Percentiles rank a stretch among this genome's conserved stretches.
Evolutionary conservation across 2,888 invertebrate genomes (phyloP).

Genomic region (Drosophila dives): DNA sequence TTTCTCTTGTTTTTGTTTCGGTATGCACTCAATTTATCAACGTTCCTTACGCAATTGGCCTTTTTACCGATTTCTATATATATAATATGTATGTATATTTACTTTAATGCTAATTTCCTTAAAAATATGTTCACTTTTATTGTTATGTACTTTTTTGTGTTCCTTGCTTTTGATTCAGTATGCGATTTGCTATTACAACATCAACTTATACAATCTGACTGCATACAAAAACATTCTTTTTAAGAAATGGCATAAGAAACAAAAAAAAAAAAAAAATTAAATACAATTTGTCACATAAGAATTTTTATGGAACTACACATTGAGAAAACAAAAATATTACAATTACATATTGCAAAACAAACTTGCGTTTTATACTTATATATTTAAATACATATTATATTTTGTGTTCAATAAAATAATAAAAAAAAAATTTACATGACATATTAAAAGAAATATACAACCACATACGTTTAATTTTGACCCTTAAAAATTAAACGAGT

Average conservation of each 20-base stretch:
- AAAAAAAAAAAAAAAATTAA: neutral
- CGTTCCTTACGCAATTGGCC: slow-evolving; percentile 52
- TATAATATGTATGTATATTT: slow-evolving; percentile 42
- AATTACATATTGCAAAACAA: slow-evolving; percentile 36
- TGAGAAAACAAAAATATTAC: slow-evolving; percentile 2
- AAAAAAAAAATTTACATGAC: slow-evolving; percentile 10
- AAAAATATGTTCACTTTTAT: slow-evolving; percentile 65
- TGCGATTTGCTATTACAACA: slow-evolving; percentile 32
- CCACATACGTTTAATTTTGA: slow-evolving; percentile 30
- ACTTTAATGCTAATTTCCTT: slow-evolving; percentile 66
- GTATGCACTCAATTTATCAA: slow-evolving; percentile 55
- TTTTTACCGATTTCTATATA: slow-evolving; percentile 47
- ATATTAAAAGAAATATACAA: slow-evolving; percentile 12
- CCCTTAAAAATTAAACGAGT: slow-evolving; percentile 47
- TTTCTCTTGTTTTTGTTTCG: slow-evolving; percentile 7
- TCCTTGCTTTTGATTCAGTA: slow-evolving; percentile 43
- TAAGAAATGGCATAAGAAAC: slow-evolving; percentile 10
- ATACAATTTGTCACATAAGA: slow-evolving; percentile 15
- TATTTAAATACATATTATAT: neutral
- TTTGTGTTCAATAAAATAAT: slow-evolving; percentile 2
- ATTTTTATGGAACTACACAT: slow-evolving; percentile 20
- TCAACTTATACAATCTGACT: slow-evolving; percentile 10
- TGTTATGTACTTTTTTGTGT: slow-evolving; percentile 43
- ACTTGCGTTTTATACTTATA: slow-evolving; percentile 19
- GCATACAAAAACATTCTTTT: slow-evolving; percentile 14